These are phyloP conservation scores for Mesorhabditis sp. DNA, from an alignment of 2,888 invertebrate species.

Conservation along the genomic window DNA sequence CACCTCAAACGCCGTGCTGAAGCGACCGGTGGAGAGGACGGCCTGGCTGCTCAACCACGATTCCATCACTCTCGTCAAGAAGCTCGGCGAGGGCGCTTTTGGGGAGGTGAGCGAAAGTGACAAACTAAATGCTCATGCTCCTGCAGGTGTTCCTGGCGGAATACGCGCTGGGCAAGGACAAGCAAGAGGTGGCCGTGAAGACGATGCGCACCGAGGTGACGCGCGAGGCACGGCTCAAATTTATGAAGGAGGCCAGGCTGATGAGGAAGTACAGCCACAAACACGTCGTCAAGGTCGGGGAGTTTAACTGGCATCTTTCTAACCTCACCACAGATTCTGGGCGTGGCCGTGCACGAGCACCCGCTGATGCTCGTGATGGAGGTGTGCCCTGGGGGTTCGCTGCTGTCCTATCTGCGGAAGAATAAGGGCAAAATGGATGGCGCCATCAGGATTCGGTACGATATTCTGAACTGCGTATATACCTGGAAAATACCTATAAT, in stretches of 20 bases:
- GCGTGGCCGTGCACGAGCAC: slow-evolving; percentile 46
- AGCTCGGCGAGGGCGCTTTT: slow-evolving; percentile 49
- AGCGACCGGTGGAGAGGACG: slow-evolving; percentile 25
- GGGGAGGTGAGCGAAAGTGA: slow-evolving; percentile 34
- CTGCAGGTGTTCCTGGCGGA: slow-evolving; percentile 36
- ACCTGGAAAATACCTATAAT: too few species aligned
- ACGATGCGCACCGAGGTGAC: slow-evolving; percentile 42
- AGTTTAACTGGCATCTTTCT: slow-evolving; percentile 8
- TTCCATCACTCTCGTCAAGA: slow-evolving; percentile 34
- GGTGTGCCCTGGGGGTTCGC: slow-evolving; percentile 42
- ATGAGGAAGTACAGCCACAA: slow-evolving; percentile 48
- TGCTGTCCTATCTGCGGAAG: slow-evolving; percentile 37
- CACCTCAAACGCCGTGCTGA: slow-evolving; percentile 21
- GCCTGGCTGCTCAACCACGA: slow-evolving; percentile 47
- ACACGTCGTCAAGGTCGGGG: slow-evolving; percentile 45
- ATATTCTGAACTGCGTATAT: too few species aligned
- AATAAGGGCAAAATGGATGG: slow-evolving; percentile 26
- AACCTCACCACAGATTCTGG: slow-evolving; percentile 14
- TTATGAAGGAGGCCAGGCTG: slow-evolving; percentile 51
- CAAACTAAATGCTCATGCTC: background rate
- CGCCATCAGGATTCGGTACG: slow-evolving; percentile 17
- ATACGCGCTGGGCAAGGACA: slow-evolving; percentile 20
- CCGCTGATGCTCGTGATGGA: slow-evolving; percentile 54
- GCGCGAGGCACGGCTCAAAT: slow-evolving; percentile 36
- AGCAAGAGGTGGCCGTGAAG: slow-evolving; percentile 47